A percentile compares a stretch with the other conserved stretches of the same genome.
These are phyloP conservation scores for Hermodice carunculata DNA, from an alignment of 2,888 invertebrate genomes.

Conservation along the genomic window DNA sequence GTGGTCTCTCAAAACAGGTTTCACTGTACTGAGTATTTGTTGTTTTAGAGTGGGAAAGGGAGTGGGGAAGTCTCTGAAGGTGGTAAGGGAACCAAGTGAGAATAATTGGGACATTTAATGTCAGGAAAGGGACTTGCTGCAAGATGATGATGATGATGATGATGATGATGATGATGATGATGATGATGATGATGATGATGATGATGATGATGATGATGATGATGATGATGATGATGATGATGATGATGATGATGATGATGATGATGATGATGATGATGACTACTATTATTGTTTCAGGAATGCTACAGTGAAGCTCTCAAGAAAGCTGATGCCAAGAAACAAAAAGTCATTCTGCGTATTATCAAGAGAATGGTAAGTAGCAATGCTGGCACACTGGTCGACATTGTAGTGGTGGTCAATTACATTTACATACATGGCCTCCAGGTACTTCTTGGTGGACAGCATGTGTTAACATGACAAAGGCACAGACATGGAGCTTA, in stretches of 20 bases:
- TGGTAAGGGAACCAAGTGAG: no score
- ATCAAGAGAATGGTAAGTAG: slow-evolving; percentile 64
- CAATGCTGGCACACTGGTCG: background rate
- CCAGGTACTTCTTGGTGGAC: no score
- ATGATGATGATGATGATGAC: no score
- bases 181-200: slow-evolving; percentile 23
- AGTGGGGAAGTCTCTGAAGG: no score
- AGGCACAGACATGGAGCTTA: no score
- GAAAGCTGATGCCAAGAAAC: slow-evolving; percentile 64
- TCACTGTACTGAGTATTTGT: no score
- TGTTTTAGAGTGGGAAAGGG: no score
- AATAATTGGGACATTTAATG: no score
- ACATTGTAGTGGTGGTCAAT: background rate
- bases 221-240: slow-evolving; percentile 21
- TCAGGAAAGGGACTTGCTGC: no score
- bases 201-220: slow-evolving; percentile 24
- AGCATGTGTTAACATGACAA: no score
- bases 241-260: slow-evolving; percentile 25
- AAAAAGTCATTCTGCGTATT: slow-evolving; percentile 66
- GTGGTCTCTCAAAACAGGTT: no score
- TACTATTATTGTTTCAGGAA: slow-evolving; percentile 52
- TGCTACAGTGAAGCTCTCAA: slow-evolving; percentile 63
- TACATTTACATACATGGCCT: no score
- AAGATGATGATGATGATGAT: slow-evolving; percentile 4
- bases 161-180: slow-evolving; percentile 22